Evolutionary conservation across 1,140 invertebrate genomes (phyloP), one percentile per base, ranked within the genome.

Genomic region (Venturia canescens): DNA sequence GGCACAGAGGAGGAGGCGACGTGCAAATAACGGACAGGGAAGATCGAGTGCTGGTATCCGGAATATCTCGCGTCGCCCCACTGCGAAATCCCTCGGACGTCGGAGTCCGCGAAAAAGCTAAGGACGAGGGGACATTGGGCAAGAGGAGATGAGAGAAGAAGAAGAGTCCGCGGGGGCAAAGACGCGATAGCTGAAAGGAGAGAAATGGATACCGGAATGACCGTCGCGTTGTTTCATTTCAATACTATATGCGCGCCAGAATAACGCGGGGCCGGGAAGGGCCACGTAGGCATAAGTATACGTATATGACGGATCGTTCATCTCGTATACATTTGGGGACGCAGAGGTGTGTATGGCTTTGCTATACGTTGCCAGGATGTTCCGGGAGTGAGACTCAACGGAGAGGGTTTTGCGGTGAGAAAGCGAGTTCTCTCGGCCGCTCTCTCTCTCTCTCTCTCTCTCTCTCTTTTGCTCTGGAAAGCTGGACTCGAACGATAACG

Each of bases 321-420:
- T 63, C 60, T 63, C 5, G 13, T 69, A 31, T 31, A 69, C 29
- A 69, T 29, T 31, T 29, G 29, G 29, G 29, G 29, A 31, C 29
- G 26, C 15, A 11, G 60, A 83, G 76, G 81, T 83, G 82, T 78
- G 80, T 79, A 81, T 79, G 77, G 80, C 80, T 70, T 53, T 77
- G 66, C 75, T 67, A 23, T 67, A 23, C 79, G 26, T 66, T 60
- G 75, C 74, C 29, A 82, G 83, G 81, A 81, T 76, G 72, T 82
- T 83, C 78, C 74, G 74, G 82, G 44, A 9, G 50, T 16, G 31
- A n/a, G 75, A 77, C 3, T 77, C 53, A n/a, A 5, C 29, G 50
- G 75, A 86, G 84, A 86, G 84, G 88, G 83, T 90, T 90, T 90
- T 90, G 89, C 84, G 89, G 89, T 83, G 83, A 86, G 83, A 86